Evolutionary conservation across 2,888 invertebrate species (phyloP).

Genomic region (Argyresthia albistria): DNA sequence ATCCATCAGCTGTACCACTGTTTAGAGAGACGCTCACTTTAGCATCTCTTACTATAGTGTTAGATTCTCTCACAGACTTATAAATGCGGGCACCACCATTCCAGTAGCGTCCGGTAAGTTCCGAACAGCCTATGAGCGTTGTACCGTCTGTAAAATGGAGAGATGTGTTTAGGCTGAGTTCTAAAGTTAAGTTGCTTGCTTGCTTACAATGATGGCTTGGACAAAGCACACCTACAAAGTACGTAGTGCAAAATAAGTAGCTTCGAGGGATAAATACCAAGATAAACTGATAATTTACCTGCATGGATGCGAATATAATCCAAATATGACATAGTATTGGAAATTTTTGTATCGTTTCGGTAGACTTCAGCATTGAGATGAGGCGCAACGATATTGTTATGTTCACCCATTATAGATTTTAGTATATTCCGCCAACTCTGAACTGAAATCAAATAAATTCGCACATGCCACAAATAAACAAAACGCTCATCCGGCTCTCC

Average conservation of each 20-base stretch:
- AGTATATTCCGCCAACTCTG: neutral
- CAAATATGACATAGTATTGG: slow-evolving; percentile 39
- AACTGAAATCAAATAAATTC: no score
- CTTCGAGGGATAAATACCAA: no score
- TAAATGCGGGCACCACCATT: slow-evolving; percentile 49
- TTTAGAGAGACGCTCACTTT: slow-evolving; percentile 36
- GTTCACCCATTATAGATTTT: slow-evolving; percentile 29
- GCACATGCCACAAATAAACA: no score
- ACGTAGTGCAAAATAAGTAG: no score
- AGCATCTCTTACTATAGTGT: slow-evolving; percentile 18
- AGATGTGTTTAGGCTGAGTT: no score
- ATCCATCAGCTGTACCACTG: slow-evolving; percentile 56
- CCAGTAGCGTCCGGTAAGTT: slow-evolving; percentile 62
- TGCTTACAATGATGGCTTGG: no score
- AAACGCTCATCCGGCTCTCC: no score
- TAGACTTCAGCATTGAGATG: slow-evolving; percentile 64
- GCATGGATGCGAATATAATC: slow-evolving; percentile 46
- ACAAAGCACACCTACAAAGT: no score
- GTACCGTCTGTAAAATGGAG: slow-evolving; percentile 41
- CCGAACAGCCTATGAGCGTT: slow-evolving; percentile 52
- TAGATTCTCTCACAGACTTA: slow-evolving; percentile 28
- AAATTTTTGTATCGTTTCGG: slow-evolving; percentile 46
- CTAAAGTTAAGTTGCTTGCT: no score
- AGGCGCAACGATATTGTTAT: slow-evolving; percentile 49
- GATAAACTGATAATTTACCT: slow-evolving; percentile 24